A percentile compares a stretch with the other conserved stretches of the same genome.
phyloP scores from a whole-genome alignment of 1,140 invertebrate species.

The Hestina assimilis region DNA sequence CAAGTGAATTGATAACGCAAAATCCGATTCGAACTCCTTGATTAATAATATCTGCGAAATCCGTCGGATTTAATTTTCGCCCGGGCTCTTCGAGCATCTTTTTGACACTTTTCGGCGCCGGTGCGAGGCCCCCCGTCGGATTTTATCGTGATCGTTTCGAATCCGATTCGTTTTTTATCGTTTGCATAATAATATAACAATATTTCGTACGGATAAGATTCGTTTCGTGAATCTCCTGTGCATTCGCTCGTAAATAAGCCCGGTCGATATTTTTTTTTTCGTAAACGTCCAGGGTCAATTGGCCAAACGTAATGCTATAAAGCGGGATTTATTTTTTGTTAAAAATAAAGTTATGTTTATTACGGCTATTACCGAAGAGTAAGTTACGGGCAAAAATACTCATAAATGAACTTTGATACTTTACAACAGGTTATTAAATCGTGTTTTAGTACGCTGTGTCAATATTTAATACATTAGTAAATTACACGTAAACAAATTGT shows the following conservation, averaged over 20 bases:
- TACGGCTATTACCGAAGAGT: background rate
- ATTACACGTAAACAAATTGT: too few species aligned
- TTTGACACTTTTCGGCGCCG: conserved; percentile 49
- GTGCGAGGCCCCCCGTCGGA: conserved; percentile 32
- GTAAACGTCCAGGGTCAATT: conserved; percentile 10
- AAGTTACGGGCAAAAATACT: too few species aligned
- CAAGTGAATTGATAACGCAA: conserved; percentile 9
- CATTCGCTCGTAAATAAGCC: conserved; percentile 29
- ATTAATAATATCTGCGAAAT: background rate
- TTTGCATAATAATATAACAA: conserved; percentile 42
- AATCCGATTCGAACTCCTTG: background rate
- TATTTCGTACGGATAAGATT: conserved; percentile 30
- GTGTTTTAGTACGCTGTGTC: too few species aligned
- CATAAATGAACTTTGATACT: too few species aligned
- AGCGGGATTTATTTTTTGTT: background rate
- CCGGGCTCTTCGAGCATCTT: conserved; percentile 27
- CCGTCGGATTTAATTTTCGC: conserved; percentile 29
- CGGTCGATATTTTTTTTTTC: conserved; percentile 13
- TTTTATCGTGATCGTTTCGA: conserved; percentile 34
- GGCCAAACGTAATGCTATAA: background rate
- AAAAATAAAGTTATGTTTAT: background rate
- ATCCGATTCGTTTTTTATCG: conserved; percentile 27
- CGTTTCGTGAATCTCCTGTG: conserved; percentile 10
- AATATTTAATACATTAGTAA: too few species aligned
- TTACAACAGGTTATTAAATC: too few species aligned